Conservation (phyloP, 2,888 invertebrate genomes). For the Dryobotodes eremita region DNA sequence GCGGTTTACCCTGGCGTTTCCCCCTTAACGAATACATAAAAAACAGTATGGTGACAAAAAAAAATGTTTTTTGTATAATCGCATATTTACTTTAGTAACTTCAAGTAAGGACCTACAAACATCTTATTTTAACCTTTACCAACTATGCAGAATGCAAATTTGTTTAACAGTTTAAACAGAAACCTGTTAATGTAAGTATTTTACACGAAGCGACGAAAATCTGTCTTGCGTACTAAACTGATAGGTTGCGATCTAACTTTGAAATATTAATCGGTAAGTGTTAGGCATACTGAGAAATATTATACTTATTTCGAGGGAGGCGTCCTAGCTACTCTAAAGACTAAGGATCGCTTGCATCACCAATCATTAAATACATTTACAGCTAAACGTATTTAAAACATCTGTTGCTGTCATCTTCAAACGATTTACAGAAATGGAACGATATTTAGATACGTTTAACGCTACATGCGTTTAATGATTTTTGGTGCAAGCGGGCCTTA, state of each 20-base stretch:
- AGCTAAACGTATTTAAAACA: too few relatives aligned
- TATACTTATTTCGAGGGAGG: background rate
- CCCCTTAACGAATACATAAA: slow-evolving; percentile 13
- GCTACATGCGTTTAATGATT: too few relatives aligned
- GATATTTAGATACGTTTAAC: too few relatives aligned
- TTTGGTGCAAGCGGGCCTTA: too few relatives aligned
- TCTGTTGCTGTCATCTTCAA: too few relatives aligned
- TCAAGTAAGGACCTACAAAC: background rate
- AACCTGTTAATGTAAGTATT: slow-evolving; percentile 6
- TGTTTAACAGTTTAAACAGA: slow-evolving; percentile 17
- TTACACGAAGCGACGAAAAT: background rate
- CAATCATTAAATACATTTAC: too few relatives aligned
- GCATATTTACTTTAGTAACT: background rate
- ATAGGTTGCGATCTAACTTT: background rate
- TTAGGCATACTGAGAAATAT: too few relatives aligned
- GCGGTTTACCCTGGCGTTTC: too few relatives aligned
- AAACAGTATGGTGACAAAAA: slow-evolving; percentile 9
- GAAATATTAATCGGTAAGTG: background rate
- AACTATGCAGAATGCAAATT: slow-evolving; percentile 15
- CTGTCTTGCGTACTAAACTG: too few relatives aligned
- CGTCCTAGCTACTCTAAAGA: background rate
- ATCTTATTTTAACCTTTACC: slow-evolving; percentile 7
- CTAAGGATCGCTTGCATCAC: background rate
- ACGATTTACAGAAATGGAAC: too few relatives aligned
- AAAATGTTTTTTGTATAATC: background rate